Evolutionary conservation across 2,888 invertebrate species (phyloP).

Genomic region (Brachypterus glaber): DNA sequence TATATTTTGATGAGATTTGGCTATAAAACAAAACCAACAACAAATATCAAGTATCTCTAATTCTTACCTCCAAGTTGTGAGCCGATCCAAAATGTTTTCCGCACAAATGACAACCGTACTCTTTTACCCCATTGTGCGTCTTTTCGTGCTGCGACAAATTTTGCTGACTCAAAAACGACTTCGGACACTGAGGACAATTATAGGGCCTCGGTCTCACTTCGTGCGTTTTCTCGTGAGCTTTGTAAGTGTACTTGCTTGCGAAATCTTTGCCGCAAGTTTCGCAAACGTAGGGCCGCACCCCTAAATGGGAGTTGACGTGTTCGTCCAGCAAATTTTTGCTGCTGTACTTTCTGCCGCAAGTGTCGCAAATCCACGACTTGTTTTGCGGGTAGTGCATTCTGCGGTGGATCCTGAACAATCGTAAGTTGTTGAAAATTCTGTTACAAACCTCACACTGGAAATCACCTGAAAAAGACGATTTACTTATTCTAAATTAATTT

Average conservation of each 20-base stretch:
- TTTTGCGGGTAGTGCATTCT: conserved; percentile 53
- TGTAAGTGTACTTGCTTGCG: conserved; percentile 69
- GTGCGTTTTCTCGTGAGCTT: conserved; percentile 66
- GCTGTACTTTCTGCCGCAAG: conserved; percentile 59
- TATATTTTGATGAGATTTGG: too few relatives aligned
- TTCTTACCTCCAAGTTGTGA: conserved; percentile 49
- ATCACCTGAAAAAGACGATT: too few relatives aligned
- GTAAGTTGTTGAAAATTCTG: conserved; percentile 50
- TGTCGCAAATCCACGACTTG: conserved; percentile 54
- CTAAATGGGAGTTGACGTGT: conserved; percentile 62
- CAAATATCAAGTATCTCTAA: too few relatives aligned
- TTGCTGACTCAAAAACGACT: conserved; percentile 67
- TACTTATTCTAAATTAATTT: too few relatives aligned
- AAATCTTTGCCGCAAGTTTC: conserved; percentile 60
- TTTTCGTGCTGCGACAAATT: conserved; percentile 67
- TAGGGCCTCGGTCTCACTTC: conserved; percentile 57
- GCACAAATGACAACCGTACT: conserved; percentile 58
- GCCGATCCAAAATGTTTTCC: conserved; percentile 71
- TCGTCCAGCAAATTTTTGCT: conserved; percentile 62
- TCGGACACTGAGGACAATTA: conserved; percentile 54
- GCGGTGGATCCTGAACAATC: conserved; percentile 47
- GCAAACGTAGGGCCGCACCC: conserved; percentile 58
- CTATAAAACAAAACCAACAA: too few relatives aligned
- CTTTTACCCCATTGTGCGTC: conserved; percentile 62
- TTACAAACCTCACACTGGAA: conserved; percentile 40